These are phyloP conservation scores for Pogonocherus hispidulus DNA, from an alignment of 2,888 invertebrate species.

Conservation along the genomic window DNA sequence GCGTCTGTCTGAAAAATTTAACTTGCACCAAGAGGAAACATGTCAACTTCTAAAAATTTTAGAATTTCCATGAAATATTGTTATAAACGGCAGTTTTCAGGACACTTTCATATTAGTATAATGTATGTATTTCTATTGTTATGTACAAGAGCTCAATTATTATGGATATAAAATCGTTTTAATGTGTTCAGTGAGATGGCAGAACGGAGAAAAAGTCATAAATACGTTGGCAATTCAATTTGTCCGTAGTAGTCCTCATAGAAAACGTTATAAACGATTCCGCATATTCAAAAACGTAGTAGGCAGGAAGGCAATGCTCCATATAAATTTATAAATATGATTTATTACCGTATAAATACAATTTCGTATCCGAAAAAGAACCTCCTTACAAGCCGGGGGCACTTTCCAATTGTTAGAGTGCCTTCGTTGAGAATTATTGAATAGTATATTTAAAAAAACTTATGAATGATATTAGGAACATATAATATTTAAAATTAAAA, in stretches of 20 bases:
- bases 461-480: too few species aligned
- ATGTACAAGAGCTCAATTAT: slow-evolving; percentile 7
- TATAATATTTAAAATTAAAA: too few species aligned
- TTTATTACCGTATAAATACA: slow-evolving; percentile 8
- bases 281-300: slow-evolving; percentile 22
- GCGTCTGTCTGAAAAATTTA: too few species aligned
- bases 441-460: too few species aligned
- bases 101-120: too few species aligned
- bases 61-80: too few species aligned
- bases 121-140: too few species aligned
- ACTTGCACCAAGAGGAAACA: too few species aligned
- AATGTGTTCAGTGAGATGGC: not conserved
- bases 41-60: too few species aligned
- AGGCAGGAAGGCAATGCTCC: not conserved
- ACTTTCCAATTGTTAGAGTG: not conserved
- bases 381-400: not conserved
- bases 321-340: slow-evolving; percentile 26
- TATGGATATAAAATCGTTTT: slow-evolving; percentile 11
- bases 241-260: slow-evolving; percentile 2
- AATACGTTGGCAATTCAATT: slow-evolving; percentile 22
- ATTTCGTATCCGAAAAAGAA: not conserved
- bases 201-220: slow-evolving; percentile 16
- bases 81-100: too few species aligned
- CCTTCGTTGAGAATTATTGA: not conserved
- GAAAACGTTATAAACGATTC: slow-evolving; percentile 13